Evolutionary conservation across 2,113 vertebrate genomes (phyloP).

Genomic region (Tretioscincus oriximinensis): DNA sequence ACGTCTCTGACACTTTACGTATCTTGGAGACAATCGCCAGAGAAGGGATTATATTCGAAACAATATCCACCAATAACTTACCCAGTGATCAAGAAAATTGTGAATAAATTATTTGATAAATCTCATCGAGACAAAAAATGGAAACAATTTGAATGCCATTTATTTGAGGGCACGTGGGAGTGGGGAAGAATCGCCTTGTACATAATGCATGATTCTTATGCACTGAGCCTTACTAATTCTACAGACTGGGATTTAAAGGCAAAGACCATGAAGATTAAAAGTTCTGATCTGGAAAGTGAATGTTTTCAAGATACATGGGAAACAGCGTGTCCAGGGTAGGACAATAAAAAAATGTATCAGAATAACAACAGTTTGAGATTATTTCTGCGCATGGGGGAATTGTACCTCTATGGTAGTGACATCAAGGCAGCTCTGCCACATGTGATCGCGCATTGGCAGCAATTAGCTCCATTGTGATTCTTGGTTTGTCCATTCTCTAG

Average conservation of each 20-base stretch:
- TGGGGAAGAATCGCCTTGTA: slow-evolving; percentile 20
- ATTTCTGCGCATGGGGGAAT: too few relatives aligned
- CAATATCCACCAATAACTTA: not conserved
- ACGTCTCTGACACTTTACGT: not conserved
- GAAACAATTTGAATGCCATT: not conserved
- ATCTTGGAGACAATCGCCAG: not conserved
- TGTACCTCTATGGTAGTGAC: too few relatives aligned
- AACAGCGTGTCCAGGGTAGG: not conserved
- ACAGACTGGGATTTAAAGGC: not conserved
- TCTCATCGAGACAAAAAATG: slow-evolving; percentile 29
- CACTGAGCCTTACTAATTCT: not conserved
- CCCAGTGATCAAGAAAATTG: not conserved
- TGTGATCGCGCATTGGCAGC: too few relatives aligned
- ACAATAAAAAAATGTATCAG: not conserved
- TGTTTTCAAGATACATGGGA: not conserved
- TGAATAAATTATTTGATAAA: not conserved
- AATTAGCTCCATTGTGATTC: too few relatives aligned
- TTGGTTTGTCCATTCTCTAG: too few relatives aligned
- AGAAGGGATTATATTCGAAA: not conserved
- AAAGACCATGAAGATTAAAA: not conserved
- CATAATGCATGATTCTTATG: not conserved
- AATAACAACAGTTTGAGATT: not conserved
- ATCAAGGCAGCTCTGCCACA: too few relatives aligned
- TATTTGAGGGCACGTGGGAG: slow-evolving; percentile 34
- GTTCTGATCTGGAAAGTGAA: not conserved